These are phyloP conservation scores for Zootoca vivipara DNA, from an alignment of 2,113 vertebrate genomes.

Conservation along the genomic window DNA sequence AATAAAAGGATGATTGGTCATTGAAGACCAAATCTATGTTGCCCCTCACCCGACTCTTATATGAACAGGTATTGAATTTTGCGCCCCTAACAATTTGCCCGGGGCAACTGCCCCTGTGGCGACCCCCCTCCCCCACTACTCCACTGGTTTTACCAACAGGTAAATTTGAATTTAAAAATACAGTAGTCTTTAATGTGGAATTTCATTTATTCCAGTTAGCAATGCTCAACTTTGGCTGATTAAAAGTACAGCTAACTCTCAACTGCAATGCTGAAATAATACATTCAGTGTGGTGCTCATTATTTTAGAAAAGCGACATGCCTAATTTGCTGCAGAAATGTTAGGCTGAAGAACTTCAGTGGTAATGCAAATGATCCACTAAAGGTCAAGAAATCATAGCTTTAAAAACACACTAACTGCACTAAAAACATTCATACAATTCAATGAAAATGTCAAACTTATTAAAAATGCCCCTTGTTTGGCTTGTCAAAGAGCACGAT, in stretches of 20 bases:
- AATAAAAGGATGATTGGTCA: neutral
- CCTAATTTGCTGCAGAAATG: neutral
- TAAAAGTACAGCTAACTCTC: neutral
- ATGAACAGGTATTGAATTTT: neutral
- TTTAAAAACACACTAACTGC: too few species aligned
- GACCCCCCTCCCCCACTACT: too few species aligned
- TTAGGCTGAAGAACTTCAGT: neutral
- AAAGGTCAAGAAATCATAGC: neutral
- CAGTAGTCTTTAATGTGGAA: neutral
- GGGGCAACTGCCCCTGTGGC: too few species aligned
- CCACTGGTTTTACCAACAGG: too few species aligned
- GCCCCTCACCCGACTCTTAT: accelerated
- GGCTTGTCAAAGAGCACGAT: neutral
- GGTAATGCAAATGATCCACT: neutral
- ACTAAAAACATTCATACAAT: too few species aligned
- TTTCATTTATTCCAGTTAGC: neutral
- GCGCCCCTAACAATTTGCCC: too few species aligned
- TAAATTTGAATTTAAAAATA: too few species aligned
- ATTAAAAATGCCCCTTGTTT: neutral
- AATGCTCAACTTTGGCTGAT: neutral
- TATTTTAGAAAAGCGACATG: neutral
- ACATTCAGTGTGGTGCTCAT: neutral
- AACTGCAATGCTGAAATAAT: neutral
- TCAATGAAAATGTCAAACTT: too few species aligned
- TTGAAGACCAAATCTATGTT: accelerated